These are phyloP conservation scores for Drosophila suzukii DNA, from an alignment of 1,140 invertebrate genomes.

Conservation along the genomic window DNA sequence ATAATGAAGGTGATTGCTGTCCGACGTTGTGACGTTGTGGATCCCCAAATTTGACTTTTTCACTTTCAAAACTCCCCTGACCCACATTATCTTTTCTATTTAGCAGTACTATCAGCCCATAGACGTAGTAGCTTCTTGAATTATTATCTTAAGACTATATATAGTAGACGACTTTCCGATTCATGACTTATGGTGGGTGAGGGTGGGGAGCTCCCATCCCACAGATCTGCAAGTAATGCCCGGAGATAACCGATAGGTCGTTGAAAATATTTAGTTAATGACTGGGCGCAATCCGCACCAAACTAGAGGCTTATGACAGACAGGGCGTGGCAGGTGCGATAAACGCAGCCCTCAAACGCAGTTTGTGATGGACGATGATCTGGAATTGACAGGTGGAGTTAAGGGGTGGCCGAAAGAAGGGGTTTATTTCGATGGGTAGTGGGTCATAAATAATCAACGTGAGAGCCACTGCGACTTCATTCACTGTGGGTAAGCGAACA, in stretches of 20 bases:
- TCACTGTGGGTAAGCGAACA: constrained; percentile 34
- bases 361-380: constrained; percentile 29
- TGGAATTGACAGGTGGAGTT: constrained; percentile 8
- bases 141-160: constrained; percentile 10
- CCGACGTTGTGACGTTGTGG: neutral
- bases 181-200: constrained; percentile 6
- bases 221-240: constrained; percentile 33
- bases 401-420: neutral
- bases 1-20: neutral
- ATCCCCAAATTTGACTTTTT: neutral
- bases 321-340: constrained; percentile 49
- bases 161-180: constrained; percentile 13
- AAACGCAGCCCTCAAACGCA: constrained; percentile 18
- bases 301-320: constrained; percentile 19
- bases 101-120: neutral
- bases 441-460: constrained; percentile 35
- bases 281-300: constrained; percentile 30
- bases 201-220: constrained; percentile 1
- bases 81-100: neutral
- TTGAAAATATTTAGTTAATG: constrained; percentile 70
- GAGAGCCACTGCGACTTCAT: constrained; percentile 20
- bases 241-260: constrained; percentile 23
- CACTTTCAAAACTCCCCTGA: neutral
- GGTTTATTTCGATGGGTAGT: neutral
- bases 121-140: constrained; percentile 1